A percentile compares a stretch with the other conserved stretches of the same genome.
Evolutionary conservation across 30 jellyfish, hydroid and myxozoan genomes (phyloP).

Genomic region (Aurelia sp.): DNA sequence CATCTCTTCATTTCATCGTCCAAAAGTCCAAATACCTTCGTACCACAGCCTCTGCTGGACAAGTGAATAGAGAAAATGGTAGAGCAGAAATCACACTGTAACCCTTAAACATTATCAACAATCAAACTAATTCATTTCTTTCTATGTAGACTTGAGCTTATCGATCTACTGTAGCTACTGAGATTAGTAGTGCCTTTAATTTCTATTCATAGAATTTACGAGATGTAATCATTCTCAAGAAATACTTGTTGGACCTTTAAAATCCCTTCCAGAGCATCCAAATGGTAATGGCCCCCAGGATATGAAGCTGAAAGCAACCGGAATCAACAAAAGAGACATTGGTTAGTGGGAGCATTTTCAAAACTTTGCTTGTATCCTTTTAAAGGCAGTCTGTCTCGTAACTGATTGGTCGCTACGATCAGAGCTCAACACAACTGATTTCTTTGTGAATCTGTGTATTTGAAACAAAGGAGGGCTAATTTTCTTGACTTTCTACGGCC

Average conservation of each 20-base stretch:
- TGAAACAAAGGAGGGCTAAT: too few relatives aligned
- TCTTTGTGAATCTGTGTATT: too few relatives aligned
- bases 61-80: neutral
- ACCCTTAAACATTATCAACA: too few relatives aligned
- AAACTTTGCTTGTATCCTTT: too few relatives aligned
- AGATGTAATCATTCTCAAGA: constrained; percentile 83
- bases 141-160: neutral
- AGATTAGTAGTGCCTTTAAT: constrained; percentile 31
- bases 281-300: constrained; percentile 99
- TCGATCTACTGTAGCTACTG: neutral
- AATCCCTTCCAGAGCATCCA: constrained; percentile 94
- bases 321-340: constrained; percentile 57
- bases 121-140: too few relatives aligned
- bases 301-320: constrained; percentile 77
- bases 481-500: too few relatives aligned
- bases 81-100: neutral
- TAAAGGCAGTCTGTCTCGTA: too few relatives aligned
- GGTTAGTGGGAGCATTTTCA: constrained; percentile 4
- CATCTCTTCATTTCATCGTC: too few relatives aligned
- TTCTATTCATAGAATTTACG: constrained; percentile 48
- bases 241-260: constrained; percentile 97
- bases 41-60: neutral
- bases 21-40: too few relatives aligned
- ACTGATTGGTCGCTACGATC: too few relatives aligned
- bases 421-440: too few relatives aligned